Conservation (phyloP, 2,797 vertebrate genomes). For the Vireo griseus region DNA sequence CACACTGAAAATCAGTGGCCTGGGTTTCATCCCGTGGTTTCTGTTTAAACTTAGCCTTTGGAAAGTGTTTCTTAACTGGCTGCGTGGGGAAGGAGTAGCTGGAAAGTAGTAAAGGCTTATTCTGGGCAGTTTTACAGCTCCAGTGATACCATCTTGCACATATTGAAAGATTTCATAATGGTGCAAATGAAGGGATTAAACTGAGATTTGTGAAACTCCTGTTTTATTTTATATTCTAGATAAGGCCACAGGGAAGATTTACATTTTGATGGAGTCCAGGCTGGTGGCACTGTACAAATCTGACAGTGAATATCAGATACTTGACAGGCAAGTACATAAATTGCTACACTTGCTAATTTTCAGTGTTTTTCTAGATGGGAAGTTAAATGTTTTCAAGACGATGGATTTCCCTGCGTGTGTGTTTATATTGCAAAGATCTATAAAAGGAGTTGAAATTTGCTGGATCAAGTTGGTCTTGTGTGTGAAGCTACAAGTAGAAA, state of each 20-base stretch:
- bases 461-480: not conserved
- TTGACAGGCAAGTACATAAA: slow-evolving; percentile 85
- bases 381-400: not conserved
- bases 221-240: slow-evolving; percentile 73
- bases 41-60: not conserved
- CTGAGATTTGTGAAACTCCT: not conserved
- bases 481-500: not conserved
- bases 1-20: not conserved
- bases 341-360: not conserved
- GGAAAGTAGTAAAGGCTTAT: not conserved
- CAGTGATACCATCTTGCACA: not conserved
- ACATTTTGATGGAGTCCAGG: slow-evolving; percentile 96
- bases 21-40: not conserved
- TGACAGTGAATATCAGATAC: slow-evolving; percentile 86
- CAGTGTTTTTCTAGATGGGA: not conserved
- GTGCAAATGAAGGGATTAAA: not conserved
- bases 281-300: slow-evolving; percentile 88
- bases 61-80: not conserved
- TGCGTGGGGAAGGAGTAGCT: not conserved
- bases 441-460: not conserved
- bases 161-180: not conserved
- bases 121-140: not conserved
- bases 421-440: not conserved
- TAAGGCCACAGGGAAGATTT: slow-evolving; percentile 77
- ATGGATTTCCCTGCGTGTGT: not conserved